Percentiles rank a stretch among this genome's conserved stretches.
Conservation (phyloP, 2,888 invertebrate species). For the Magallana nippona region DNA sequence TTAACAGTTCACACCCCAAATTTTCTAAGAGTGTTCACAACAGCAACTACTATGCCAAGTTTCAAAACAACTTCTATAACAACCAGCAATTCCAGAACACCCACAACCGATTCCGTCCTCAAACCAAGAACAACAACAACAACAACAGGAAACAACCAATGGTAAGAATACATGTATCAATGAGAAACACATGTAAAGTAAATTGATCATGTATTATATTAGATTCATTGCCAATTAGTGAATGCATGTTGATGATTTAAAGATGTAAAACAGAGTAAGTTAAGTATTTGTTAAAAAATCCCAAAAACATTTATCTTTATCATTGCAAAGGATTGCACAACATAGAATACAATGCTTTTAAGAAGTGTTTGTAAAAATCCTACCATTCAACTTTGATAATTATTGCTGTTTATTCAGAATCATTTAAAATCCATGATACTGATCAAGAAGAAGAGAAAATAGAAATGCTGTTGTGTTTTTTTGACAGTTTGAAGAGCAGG, state of each 20-base stretch:
- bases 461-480: background rate
- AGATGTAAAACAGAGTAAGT: no score
- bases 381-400: no score
- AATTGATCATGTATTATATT: background rate
- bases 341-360: no score
- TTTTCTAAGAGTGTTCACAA: slow-evolving; percentile 53
- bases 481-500: slow-evolving; percentile 38
- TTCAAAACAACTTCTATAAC: slow-evolving; percentile 62
- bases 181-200: background rate
- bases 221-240: background rate
- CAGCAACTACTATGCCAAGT: slow-evolving; percentile 54
- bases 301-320: no score
- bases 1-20: slow-evolving; percentile 52
- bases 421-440: no score
- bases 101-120: slow-evolving; percentile 34
- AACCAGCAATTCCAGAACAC: slow-evolving; percentile 60
- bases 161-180: background rate
- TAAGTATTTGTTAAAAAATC: no score
- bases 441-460: no score
- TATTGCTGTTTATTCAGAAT: no score
- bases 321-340: no score
- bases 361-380: no score
- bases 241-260: no score
- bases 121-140: slow-evolving; percentile 39
- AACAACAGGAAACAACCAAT: slow-evolving; percentile 27